These are phyloP conservation scores for Accipiter cooperii DNA, from an alignment of 2,113 vertebrate species.

Conservation along the genomic window DNA sequence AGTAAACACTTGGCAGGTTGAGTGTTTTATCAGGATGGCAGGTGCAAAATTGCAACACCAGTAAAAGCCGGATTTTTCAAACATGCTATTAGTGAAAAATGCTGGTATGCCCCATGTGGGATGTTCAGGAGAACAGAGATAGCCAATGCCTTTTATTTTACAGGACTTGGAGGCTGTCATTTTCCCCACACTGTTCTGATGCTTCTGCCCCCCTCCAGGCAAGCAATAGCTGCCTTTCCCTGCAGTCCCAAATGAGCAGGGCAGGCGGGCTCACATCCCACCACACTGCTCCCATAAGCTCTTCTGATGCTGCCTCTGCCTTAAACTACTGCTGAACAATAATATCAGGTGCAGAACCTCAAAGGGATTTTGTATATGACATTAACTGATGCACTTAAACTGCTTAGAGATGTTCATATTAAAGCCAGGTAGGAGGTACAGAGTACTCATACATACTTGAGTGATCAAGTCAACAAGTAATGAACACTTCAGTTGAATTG, in stretches of 20 bases:
- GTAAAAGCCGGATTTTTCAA: background rate
- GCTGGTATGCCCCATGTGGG: background rate
- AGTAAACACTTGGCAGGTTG: background rate
- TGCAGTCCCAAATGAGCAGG: fast-evolving
- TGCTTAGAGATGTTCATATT: background rate
- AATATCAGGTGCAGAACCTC: background rate
- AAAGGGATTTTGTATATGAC: background rate
- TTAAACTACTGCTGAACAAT: background rate
- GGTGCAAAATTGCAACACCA: background rate
- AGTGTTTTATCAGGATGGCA: background rate
- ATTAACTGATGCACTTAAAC: background rate
- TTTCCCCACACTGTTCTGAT: background rate
- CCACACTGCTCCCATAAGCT: background rate
- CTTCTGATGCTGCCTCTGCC: background rate
- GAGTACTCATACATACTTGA: background rate
- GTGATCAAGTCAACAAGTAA: background rate
- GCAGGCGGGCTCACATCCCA: background rate
- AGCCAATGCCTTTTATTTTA: background rate
- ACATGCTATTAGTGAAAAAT: background rate
- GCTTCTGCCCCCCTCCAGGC: background rate
- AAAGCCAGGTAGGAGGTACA: background rate
- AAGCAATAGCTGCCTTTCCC: background rate
- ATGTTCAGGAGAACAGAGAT: background rate
- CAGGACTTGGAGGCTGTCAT: fast-evolving
- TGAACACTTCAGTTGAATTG: background rate